Conservation (phyloP, 2,113 vertebrate species). For the Varanus komodoensis region DNA sequence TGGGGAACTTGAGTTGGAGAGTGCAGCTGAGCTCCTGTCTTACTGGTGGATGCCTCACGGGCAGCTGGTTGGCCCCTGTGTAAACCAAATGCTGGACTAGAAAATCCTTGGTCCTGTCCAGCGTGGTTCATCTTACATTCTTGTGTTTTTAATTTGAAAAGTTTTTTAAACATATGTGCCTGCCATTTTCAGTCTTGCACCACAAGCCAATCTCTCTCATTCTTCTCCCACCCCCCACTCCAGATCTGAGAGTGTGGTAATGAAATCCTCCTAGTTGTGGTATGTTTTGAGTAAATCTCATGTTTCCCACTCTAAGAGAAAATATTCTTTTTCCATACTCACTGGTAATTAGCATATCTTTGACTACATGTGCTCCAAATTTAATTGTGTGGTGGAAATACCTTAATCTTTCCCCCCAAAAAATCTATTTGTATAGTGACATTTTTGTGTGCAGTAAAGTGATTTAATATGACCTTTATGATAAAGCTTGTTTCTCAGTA, state of each 20-base stretch:
- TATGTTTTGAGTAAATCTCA: background rate
- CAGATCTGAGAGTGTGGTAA: too few species aligned
- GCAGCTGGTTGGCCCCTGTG: too few species aligned
- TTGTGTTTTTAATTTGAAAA: background rate
- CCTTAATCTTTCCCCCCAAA: background rate
- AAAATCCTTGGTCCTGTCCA: too few species aligned
- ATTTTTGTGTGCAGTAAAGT: background rate
- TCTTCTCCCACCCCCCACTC: too few species aligned
- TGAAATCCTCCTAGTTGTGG: background rate
- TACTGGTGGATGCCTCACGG: too few species aligned
- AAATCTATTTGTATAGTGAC: background rate
- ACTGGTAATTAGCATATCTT: background rate
- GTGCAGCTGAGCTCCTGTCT: too few species aligned
- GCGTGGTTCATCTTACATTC: too few species aligned
- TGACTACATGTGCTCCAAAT: background rate
- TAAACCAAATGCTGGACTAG: too few species aligned
- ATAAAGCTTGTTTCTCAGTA: background rate
- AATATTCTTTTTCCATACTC: background rate
- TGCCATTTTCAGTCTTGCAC: background rate
- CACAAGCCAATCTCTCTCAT: background rate
- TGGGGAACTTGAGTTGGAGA: too few species aligned
- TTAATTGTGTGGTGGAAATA: background rate
- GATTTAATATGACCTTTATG: background rate
- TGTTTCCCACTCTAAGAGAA: background rate
- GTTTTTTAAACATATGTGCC: background rate